A percentile compares a stretch with the other conserved stretches of the same genome.
phyloP scores from a whole-genome alignment of 2,113 vertebrate genomes.

The Takifugu bimaculatus region DNA sequence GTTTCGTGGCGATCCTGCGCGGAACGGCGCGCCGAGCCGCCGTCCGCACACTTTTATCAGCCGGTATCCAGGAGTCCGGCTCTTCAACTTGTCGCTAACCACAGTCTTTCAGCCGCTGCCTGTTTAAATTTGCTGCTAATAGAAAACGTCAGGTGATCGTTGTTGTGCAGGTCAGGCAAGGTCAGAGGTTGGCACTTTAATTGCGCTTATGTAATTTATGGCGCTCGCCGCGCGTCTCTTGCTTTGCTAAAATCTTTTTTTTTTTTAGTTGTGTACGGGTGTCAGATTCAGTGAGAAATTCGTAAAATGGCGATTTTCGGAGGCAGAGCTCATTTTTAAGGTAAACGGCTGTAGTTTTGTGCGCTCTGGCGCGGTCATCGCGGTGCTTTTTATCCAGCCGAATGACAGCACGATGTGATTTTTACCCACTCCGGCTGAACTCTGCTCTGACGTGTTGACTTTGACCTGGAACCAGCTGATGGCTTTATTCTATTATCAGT shows the following conservation, averaged over 20 bases:
- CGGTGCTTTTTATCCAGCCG: conserved; percentile 8
- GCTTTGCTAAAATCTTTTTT: conserved; percentile 59
- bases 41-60: background rate
- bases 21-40: background rate
- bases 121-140: background rate
- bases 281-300: conserved; percentile 17
- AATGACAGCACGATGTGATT: conserved; percentile 44
- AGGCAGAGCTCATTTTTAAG: conserved; percentile 44
- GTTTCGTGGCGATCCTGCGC: conserved; percentile 44
- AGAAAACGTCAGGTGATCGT: conserved; percentile 71
- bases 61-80: background rate
- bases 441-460: conserved; percentile 31
- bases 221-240: conserved; percentile 62
- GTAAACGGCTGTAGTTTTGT: conserved; percentile 7
- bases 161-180: conserved; percentile 72
- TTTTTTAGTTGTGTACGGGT: conserved; percentile 62
- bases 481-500: conserved; percentile 4
- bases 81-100: background rate
- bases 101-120: no score
- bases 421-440: conserved; percentile 26
- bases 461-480: conserved; percentile 57
- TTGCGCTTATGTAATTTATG: conserved; percentile 80
- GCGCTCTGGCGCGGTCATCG: conserved; percentile 16
- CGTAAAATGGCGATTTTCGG: conserved; percentile 39
- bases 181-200: conserved; percentile 82